Base-by-base conservation (phyloP, 1,140 invertebrate species). In the Anoplolepis gracilipes region DNA sequence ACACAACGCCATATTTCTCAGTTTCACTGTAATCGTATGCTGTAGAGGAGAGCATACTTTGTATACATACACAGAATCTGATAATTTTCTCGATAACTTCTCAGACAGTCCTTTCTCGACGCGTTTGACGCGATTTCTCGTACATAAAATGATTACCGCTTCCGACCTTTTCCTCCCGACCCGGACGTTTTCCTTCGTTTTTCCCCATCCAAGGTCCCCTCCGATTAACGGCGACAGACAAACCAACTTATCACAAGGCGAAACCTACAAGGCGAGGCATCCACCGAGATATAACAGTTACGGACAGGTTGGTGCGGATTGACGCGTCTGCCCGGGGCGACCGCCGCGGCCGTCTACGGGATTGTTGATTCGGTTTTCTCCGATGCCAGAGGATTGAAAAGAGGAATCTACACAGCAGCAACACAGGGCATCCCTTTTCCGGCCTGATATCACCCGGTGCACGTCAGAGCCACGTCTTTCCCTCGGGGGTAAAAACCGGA, bases 401-500 rank as follows among this genome's bases (percentile, higher is more conserved):
- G 22, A 33, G 39, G 53, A 59, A 28, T 19, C 22, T 22, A 30
- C 16, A n/a, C 46, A n/a, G 36, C 49, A 72, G 36, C 73, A 61
- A 55, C 64, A 42, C 16, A 49, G 55, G 28, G 55, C 87, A 88
- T 84, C 87, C 67, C 85, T 55, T 42, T 49, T 55, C 16, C 46
- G 42, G 10, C 11, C 76, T 61, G 67, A 76, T 88, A 77, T 84
- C 76, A 76, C 75, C 61, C 76, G 84, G 69, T 90, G 69, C 90
- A 91, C 87, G 94, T 94, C 93, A 93, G 87, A 86, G 84, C 88
- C 94, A 94, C 85, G 89, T 91, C 90, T 87, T 81, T 88, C 86
- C 90, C 92, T 85, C 86, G 87, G 78, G 85, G 92, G 92, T 88
- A 39, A 93, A n/a, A 87, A 91, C 85, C 91, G 91, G 93, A 94